These are phyloP conservation scores for Cataglyphis rosenhaueri DNA, from an alignment of 2,888 invertebrate genomes.

Conservation along the genomic window DNA sequence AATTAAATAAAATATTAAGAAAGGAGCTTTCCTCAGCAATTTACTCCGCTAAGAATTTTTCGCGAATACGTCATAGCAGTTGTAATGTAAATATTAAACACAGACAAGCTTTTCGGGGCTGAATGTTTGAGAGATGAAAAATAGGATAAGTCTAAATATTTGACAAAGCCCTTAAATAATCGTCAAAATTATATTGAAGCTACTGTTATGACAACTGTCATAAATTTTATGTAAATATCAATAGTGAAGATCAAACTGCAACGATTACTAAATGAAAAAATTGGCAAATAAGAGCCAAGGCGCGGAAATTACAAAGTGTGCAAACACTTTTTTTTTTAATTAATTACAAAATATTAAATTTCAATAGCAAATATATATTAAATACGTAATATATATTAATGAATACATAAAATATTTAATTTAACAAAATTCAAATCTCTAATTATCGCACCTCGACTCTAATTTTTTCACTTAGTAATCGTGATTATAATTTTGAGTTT, in stretches of 20 bases:
- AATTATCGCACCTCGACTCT: too few relatives aligned
- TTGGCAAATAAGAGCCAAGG: too few relatives aligned
- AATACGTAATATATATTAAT: too few relatives aligned
- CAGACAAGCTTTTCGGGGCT: constrained; percentile 20
- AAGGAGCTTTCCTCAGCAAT: constrained; percentile 58
- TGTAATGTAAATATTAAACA: constrained; percentile 55
- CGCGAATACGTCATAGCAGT: constrained; percentile 36
- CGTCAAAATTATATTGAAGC: background rate
- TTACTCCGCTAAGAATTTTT: constrained; percentile 45
- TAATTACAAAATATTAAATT: too few relatives aligned
- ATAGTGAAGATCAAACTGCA: background rate
- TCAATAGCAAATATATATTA: too few relatives aligned
- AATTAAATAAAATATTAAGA: constrained; percentile 50
- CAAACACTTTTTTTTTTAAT: too few relatives aligned
- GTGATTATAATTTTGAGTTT: too few relatives aligned
- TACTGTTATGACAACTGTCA: background rate
- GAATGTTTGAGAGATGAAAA: constrained; percentile 1
- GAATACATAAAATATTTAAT: too few relatives aligned
- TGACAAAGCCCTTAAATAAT: constrained; percentile 7
- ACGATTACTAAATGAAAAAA: too few relatives aligned
- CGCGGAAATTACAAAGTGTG: too few relatives aligned
- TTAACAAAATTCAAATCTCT: too few relatives aligned
- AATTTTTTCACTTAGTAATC: too few relatives aligned
- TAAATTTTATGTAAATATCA: background rate
- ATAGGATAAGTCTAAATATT: constrained; percentile 2